phyloP scores from a whole-genome alignment of 2,113 vertebrate species.

The Salvelinus fontinalis region DNA sequence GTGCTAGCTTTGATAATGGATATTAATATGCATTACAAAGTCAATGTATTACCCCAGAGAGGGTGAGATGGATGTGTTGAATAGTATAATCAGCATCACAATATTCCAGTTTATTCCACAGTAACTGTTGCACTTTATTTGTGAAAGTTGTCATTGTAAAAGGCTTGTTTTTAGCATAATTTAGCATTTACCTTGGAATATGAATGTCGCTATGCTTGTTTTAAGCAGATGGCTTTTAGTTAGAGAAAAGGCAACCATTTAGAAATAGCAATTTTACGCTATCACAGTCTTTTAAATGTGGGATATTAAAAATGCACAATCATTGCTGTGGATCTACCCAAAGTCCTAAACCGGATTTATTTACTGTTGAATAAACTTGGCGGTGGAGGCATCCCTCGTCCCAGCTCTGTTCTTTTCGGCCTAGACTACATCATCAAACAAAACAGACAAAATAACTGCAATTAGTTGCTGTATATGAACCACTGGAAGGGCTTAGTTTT shows the following conservation, averaged over 20 bases:
- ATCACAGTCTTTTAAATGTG: too few species aligned
- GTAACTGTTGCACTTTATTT: neutral
- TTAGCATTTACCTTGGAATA: neutral
- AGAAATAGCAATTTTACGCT: too few species aligned
- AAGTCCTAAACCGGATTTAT: neutral
- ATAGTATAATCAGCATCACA: neutral
- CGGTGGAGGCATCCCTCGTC: neutral
- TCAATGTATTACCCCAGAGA: neutral
- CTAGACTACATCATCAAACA: too few species aligned
- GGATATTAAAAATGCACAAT: too few species aligned
- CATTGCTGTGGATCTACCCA: too few species aligned
- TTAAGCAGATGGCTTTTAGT: too few species aligned
- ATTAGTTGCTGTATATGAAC: too few species aligned
- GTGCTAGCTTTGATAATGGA: too few species aligned
- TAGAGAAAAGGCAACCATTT: too few species aligned
- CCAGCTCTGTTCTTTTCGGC: neutral
- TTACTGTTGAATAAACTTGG: neutral
- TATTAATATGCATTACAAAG: neutral
- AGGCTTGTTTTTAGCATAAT: neutral
- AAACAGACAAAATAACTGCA: too few species aligned
- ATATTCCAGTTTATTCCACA: neutral
- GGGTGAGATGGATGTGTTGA: neutral
- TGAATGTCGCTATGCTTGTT: constrained; percentile 3
- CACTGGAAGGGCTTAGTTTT: too few species aligned
- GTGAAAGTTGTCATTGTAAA: neutral